Base-by-base conservation (phyloP, 2,888 invertebrate species). In the Microplitis manilae region DNA sequence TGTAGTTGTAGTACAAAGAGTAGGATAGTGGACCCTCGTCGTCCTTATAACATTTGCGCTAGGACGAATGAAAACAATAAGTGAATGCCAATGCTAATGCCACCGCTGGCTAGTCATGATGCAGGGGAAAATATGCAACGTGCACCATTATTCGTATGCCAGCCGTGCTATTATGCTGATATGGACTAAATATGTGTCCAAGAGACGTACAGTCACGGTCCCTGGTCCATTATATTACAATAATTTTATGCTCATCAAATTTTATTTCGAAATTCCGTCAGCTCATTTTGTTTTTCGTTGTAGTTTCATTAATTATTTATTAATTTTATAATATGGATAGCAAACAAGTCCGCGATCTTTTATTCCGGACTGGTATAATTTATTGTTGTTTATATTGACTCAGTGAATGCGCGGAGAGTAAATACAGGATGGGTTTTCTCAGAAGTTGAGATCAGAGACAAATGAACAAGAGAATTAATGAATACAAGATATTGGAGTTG, bases 41-140 rank as follows among this genome's bases (percentile, higher is more conserved):
- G 79, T 79, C 68, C 80, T 76, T 78, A 50, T 50, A 77, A 79
- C 77, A 73, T 77, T 81, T 77, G 81, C 78, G 77, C 77, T 77
- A 81, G 80, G 80, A 82, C 81, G 81, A 83, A 84, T 83, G 84
- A 86, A 87, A 87, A 86, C 85, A 86, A 85, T 86, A 86, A 82
- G 83, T 80, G 83, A 85, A 85, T 84, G 82, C 83, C 83, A 83
- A 85, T 83, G 85, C 83, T 85, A 87, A 85, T 86, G 84, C 81
- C 50, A 13, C 50, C 50, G 13, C 50, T 50, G 50, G 30, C 30
- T 74, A 73, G 73, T 73, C 59, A 62, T 77, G 69, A 38, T 50
- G 69, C 73, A 69, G 68, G 74, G 75, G 71, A 81, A 79, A 78
- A 81, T 80, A 80, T 79, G 75, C 79, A 80, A 80, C 75, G 75